A percentile compares a stretch with the other conserved stretches of the same genome.
Conservation (phyloP, 2,113 vertebrate species). For the Epinephelus fuscoguttatus region DNA sequence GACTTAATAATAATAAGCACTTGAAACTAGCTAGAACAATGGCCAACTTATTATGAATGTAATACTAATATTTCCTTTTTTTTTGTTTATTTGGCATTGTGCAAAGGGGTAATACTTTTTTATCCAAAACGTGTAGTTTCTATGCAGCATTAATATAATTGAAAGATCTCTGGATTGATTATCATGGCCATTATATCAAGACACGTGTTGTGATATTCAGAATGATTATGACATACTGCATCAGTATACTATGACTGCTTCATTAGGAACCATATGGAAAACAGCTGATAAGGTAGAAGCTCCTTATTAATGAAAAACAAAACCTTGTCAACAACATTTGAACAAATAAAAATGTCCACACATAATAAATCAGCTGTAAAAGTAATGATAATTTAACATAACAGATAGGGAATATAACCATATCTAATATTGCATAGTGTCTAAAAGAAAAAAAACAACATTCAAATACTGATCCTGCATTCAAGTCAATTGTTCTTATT, state of each 20-base stretch:
- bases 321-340: neutral
- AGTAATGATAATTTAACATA: neutral
- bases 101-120: neutral
- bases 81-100: neutral
- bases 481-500: too few species aligned
- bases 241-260: neutral
- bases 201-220: neutral
- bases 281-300: neutral
- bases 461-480: neutral
- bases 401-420: neutral
- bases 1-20: constrained; percentile 16
- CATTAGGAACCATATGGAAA: neutral
- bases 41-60: neutral
- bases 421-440: neutral
- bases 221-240: neutral
- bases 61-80: neutral
- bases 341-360: neutral
- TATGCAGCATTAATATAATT: neutral
- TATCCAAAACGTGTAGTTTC: neutral
- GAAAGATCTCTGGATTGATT: neutral
- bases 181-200: neutral
- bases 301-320: neutral
- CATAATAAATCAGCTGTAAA: neutral
- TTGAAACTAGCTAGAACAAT: constrained; percentile 26
- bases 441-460: neutral